A percentile compares a stretch with the other conserved stretches of the same genome.
Evolutionary conservation across 1,140 invertebrate genomes (phyloP).

Genomic region (Oedothorax gibbosus): DNA sequence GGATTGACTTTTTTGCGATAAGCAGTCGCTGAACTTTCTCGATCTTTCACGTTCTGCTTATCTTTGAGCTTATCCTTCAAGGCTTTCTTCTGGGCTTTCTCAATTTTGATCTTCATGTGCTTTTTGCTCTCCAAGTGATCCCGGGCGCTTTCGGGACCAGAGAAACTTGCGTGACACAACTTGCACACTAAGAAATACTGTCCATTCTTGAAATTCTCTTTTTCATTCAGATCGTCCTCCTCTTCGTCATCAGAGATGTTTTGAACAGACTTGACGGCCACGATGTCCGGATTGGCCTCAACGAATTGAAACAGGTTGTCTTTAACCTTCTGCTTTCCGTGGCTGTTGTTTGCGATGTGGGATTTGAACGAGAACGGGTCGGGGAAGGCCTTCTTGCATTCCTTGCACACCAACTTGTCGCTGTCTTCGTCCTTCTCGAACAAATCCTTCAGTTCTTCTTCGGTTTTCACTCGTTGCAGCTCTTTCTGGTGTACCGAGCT

Average conservation of each 20-base stretch:
- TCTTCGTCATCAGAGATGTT: slow-evolving; percentile 11
- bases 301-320: not conserved
- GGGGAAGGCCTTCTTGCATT: slow-evolving; percentile 14
- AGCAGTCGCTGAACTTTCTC: no score
- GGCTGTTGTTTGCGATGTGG: slow-evolving; percentile 27
- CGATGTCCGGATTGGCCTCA: slow-evolving; percentile 18
- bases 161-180: slow-evolving; percentile 3
- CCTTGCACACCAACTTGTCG: slow-evolving; percentile 27
- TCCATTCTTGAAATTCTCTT: not conserved
- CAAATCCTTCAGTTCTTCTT: slow-evolving; percentile 10
- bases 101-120: not conserved
- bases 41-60: not conserved
- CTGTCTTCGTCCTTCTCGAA: not conserved
- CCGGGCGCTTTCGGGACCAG: not conserved
- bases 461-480: not conserved
- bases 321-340: slow-evolving; percentile 9
- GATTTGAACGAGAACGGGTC: slow-evolving; percentile 11
- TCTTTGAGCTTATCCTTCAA: not conserved
- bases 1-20: no score
- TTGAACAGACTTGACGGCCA: not conserved
- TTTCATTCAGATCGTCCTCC: not conserved
- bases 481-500: not conserved
- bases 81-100: not conserved
- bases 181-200: slow-evolving; percentile 34
- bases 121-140: slow-evolving; percentile 36